These are phyloP conservation scores for Carduelis carduelis DNA, from an alignment of 2,797 vertebrate species.

Conservation along the genomic window DNA sequence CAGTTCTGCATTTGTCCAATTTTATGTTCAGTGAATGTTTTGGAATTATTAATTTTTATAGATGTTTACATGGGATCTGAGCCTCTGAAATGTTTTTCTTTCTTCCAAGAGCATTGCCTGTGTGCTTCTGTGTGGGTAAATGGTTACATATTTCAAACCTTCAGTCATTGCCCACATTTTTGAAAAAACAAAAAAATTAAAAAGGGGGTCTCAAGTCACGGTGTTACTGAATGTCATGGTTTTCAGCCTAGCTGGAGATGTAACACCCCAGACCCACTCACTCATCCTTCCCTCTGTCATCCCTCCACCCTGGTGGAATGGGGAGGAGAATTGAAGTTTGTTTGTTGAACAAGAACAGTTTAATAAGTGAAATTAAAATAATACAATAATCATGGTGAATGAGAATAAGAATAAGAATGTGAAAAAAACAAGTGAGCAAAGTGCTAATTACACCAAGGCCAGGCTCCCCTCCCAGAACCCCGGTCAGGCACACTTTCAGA, in stretches of 20 bases:
- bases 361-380: neutral
- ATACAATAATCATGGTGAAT: neutral
- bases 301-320: neutral
- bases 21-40: neutral
- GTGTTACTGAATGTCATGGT: neutral
- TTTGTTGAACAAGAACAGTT: neutral
- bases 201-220: neutral
- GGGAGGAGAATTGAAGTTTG: neutral
- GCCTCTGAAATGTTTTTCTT: neutral
- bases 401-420: neutral
- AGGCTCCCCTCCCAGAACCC: neutral
- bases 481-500: neutral
- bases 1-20: neutral
- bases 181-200: neutral
- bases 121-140: neutral
- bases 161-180: neutral
- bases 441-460: too few species aligned
- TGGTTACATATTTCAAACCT: neutral
- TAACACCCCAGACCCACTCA: accelerated
- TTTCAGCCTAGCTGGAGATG: neutral
- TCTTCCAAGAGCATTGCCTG: neutral
- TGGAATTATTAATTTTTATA: neutral
- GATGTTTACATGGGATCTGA: neutral
- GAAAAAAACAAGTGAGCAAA: neutral
- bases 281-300: neutral